These are phyloP conservation scores for Nyctalus aviator DNA, from an alignment of 2,797 vertebrate genomes.

Conservation along the genomic window DNA sequence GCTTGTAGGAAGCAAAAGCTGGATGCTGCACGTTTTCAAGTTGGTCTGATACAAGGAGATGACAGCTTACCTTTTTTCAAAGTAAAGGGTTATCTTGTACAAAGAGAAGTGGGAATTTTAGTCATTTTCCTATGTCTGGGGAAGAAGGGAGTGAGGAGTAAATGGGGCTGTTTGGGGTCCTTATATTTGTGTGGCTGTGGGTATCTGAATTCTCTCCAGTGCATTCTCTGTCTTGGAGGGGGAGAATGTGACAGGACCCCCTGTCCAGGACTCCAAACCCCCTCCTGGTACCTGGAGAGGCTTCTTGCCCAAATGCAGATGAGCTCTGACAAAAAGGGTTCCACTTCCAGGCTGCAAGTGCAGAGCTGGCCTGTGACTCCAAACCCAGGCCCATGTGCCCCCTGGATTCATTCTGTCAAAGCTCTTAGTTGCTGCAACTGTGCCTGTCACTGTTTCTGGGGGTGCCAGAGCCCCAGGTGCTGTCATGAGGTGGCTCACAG, in stretches of 20 bases:
- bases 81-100: neutral
- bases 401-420: no score
- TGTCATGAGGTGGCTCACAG: neutral
- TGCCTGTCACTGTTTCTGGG: neutral
- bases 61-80: neutral
- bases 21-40: neutral
- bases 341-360: neutral
- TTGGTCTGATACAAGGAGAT: neutral
- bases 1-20: neutral
- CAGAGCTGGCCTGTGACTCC: neutral
- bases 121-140: neutral
- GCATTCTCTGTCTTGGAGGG: neutral
- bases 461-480: neutral
- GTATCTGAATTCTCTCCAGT: neutral
- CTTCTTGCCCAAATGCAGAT: neutral
- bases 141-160: neutral
- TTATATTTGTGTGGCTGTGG: neutral
- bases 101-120: neutral
- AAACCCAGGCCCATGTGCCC: no score
- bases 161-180: neutral
- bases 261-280: rapidly evolving
- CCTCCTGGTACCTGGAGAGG: neutral
- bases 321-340: neutral
- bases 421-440: neutral
- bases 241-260: neutral